Evolutionary conservation across 2,888 invertebrate genomes (phyloP).

Genomic region (Ryuthela nishihirai): DNA sequence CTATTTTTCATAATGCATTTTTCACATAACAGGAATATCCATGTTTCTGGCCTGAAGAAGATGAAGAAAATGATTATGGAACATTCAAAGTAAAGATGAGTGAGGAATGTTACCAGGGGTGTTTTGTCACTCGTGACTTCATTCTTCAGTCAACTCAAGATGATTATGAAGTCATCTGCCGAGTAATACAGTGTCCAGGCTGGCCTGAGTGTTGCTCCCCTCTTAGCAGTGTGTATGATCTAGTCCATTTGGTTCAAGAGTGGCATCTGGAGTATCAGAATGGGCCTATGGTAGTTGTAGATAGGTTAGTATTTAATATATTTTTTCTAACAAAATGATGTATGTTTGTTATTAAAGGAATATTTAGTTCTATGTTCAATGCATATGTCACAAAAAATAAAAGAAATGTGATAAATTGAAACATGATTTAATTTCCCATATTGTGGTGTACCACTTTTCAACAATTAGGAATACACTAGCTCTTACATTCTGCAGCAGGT

Average conservation of each 20-base stretch:
- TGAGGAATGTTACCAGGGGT: slow-evolving; percentile 52
- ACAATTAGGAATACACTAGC: too few relatives aligned
- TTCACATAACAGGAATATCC: slow-evolving; percentile 44
- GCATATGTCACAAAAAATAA: not conserved
- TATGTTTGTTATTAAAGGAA: not conserved
- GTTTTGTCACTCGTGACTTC: slow-evolving; percentile 49
- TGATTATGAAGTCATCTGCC: slow-evolving; percentile 87
- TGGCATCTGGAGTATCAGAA: slow-evolving; percentile 83
- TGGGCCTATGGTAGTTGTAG: slow-evolving; percentile 87
- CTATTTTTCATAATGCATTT: not conserved
- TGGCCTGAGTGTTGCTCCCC: slow-evolving; percentile 72
- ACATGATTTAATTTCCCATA: too few relatives aligned
- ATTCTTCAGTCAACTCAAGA: slow-evolving; percentile 69
- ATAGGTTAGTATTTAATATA: slow-evolving; percentile 63
- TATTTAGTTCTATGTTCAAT: not conserved
- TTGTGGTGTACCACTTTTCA: too few relatives aligned
- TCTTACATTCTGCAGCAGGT: too few relatives aligned
- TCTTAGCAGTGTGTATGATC: slow-evolving; percentile 66
- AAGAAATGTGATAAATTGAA: too few relatives aligned
- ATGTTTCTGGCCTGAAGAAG: slow-evolving; percentile 46
- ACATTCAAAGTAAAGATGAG: slow-evolving; percentile 44
- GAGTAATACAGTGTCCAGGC: slow-evolving; percentile 77
- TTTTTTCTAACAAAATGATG: not conserved
- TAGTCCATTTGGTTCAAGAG: slow-evolving; percentile 77
- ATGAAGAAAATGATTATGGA: slow-evolving; percentile 46